Conservation (phyloP, 2,113 vertebrate genomes). For the Channa maculata region DNA sequence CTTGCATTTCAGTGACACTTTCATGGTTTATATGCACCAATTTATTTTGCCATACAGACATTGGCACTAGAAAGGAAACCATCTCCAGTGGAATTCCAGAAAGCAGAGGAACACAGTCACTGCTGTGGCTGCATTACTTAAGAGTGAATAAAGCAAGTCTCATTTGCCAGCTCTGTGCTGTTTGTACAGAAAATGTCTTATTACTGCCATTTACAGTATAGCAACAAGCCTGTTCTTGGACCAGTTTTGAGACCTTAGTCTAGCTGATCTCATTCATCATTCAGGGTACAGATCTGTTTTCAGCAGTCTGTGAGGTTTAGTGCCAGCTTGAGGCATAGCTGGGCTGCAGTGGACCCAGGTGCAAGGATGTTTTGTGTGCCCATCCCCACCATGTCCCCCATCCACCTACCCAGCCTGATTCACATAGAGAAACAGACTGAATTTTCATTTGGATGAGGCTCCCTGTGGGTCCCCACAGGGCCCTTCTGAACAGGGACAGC, state of each 20-base stretch:
- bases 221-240: slow-evolving; percentile 14
- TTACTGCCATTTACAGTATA: neutral
- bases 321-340: slow-evolving; percentile 33
- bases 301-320: slow-evolving; percentile 12
- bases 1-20: neutral
- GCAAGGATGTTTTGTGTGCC: slow-evolving; percentile 36
- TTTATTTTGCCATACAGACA: neutral
- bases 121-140: neutral
- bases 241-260: slow-evolving; percentile 1
- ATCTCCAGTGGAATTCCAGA: neutral
- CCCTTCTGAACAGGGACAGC: slow-evolving; percentile 28
- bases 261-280: slow-evolving; percentile 23
- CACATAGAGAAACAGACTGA: slow-evolving; percentile 11
- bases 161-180: slow-evolving; percentile 1
- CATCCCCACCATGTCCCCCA: neutral
- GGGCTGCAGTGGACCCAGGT: slow-evolving; percentile 45
- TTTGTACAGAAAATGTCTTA: neutral
- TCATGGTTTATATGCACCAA: neutral
- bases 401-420: neutral
- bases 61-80: neutral
- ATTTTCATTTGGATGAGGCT: slow-evolving; percentile 30
- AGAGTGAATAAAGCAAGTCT: neutral
- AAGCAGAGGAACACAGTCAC: no score
- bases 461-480: slow-evolving; percentile 6
- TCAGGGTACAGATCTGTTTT: slow-evolving; percentile 35